Conservation (phyloP, 1,140 invertebrate genomes). For the Atta colombica region DNA sequence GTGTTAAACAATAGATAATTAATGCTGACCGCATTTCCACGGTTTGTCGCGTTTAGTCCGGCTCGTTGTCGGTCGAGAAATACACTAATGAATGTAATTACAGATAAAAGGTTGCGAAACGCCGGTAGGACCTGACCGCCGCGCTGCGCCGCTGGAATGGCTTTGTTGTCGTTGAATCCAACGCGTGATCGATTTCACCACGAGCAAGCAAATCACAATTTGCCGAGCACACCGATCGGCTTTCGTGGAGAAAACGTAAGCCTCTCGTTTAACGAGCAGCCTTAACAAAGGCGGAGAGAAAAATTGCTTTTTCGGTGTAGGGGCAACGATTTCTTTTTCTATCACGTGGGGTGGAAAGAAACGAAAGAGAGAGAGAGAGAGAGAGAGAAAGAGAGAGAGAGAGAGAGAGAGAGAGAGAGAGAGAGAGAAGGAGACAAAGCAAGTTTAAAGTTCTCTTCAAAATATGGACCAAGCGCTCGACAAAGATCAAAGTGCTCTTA, state of each 20-base stretch:
- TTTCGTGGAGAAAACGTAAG: slow-evolving; percentile 42
- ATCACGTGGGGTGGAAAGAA: neutral
- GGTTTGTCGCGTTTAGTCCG: slow-evolving; percentile 68
- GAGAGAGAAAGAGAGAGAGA: neutral
- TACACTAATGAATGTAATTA: slow-evolving; percentile 76
- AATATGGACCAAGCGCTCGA: slow-evolving; percentile 54
- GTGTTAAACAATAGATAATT: slow-evolving; percentile 70
- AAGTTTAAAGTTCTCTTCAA: slow-evolving; percentile 54
- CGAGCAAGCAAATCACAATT: slow-evolving; percentile 54
- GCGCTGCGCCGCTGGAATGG: slow-evolving; percentile 6
- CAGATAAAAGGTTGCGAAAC: slow-evolving; percentile 71
- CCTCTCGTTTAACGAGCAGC: slow-evolving; percentile 54
- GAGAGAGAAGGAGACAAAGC: slow-evolving; percentile 12
- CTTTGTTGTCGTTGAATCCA: slow-evolving; percentile 10
- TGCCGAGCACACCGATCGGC: neutral
- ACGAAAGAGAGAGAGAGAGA: neutral
- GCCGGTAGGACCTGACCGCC: neutral
- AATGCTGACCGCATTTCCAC: slow-evolving; percentile 70
- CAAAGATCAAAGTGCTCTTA: slow-evolving; percentile 69
- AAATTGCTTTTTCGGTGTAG: slow-evolving; percentile 53
- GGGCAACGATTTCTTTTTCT: slow-evolving; percentile 43
- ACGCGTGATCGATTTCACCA: slow-evolving; percentile 44
- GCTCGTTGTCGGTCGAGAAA: slow-evolving; percentile 70
- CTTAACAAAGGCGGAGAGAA: neutral
- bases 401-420: no score